Base-by-base conservation (phyloP, 2,113 vertebrate genomes). In the Sprattus sprattus region DNA sequence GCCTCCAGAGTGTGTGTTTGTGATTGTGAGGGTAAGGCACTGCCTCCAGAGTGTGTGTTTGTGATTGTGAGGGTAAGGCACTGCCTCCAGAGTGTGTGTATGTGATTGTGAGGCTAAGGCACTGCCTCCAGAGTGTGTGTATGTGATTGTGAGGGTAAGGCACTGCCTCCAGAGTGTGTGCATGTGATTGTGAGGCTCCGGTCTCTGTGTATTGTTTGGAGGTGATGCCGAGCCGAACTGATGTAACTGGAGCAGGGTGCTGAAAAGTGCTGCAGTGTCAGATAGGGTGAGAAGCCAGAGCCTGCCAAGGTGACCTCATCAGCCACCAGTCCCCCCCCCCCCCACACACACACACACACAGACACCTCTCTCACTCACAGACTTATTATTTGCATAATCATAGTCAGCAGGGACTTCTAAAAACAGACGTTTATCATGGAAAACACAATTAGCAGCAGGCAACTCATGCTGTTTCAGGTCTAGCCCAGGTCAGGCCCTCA, bases 321-420 rank as follows among this genome's bases (percentile, higher is more conserved):
- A 20, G 54, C 6, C 22, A 4, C 54, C 18, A 2, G 4, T 2
- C 52, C 52, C 18, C 15, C 18, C 16, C 15, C 11, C 10, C 2
- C 10, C 1, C 18, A 57, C 52, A 57, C 52, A 57, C 52, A 20
- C 52, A 57, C 16, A 57, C 52, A 57, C 52, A 57, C 15, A 57
- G 16, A 57, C 52, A 57, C 52, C 6, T 11, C 6, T 15, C 52
- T 54, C 52, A 54, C 13, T 18, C 11, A 54, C 4, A 54, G 52
- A 54, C 57, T 57, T 81, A n/a, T 90, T 75, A 90, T 92, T 89
- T 91, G 83, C 85, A 89, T 90, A 80, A 90, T 89, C 84, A 89
- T 1, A 90, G 71, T 49, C 86, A 83, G 84, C 87, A 60, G 45
- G 54, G 11, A 28, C 32, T 25, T 71, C 15, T 60, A 60, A 60